These are phyloP conservation scores for Pseudorasbora parva DNA, from an alignment of 2,113 vertebrate species.

Conservation along the genomic window DNA sequence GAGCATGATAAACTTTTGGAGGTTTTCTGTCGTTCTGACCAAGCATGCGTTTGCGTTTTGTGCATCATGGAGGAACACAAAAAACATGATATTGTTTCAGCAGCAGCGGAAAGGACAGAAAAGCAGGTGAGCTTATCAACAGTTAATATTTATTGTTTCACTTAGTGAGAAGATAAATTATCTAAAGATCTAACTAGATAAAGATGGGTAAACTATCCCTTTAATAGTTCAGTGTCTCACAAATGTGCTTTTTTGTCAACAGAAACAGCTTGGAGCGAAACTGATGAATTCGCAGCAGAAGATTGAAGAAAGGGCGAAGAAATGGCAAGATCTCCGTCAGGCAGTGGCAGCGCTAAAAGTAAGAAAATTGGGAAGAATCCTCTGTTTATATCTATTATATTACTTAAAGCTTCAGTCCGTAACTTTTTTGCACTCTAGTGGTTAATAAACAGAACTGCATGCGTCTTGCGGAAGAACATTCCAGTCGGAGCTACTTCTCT, in stretches of 20 bases:
- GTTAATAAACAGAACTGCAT: too few species aligned
- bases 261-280: constrained; percentile 76
- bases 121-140: constrained; percentile 71
- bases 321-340: constrained; percentile 77
- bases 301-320: constrained; percentile 76
- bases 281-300: constrained; percentile 75
- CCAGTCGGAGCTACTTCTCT: too few species aligned
- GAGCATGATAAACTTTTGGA: constrained; percentile 80
- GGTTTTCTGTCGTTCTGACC: constrained; percentile 78
- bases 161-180: too few species aligned
- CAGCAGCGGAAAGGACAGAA: constrained; percentile 77
- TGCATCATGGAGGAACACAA: constrained; percentile 83
- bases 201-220: too few species aligned
- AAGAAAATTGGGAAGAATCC: constrained; percentile 6
- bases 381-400: not conserved
- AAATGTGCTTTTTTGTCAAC: not conserved
- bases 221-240: not conserved
- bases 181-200: too few species aligned
- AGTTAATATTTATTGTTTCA: not conserved
- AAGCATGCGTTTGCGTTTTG: constrained; percentile 77
- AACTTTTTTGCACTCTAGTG: too few species aligned
- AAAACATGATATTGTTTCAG: constrained; percentile 76
- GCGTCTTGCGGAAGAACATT: too few species aligned
- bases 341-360: constrained; percentile 75
- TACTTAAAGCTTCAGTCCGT: too few species aligned